These are phyloP conservation scores for Bombylius discolor DNA, from an alignment of 2,888 invertebrate species.

Conservation along the genomic window DNA sequence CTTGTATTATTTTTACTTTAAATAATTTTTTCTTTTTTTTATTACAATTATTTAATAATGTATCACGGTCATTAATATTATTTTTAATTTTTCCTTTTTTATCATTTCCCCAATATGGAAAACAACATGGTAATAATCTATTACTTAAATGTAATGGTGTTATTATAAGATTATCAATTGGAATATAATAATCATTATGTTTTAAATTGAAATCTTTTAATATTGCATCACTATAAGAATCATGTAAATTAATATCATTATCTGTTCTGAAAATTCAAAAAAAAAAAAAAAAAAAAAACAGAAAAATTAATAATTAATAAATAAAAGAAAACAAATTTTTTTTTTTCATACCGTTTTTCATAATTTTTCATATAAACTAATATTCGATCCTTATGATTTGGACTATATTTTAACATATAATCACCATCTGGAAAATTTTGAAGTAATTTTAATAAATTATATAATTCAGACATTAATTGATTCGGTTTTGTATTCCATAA, in stretches of 20 bases:
- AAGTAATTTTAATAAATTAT: conserved; percentile 1
- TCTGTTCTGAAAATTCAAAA: neutral
- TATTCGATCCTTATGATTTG: conserved; percentile 3
- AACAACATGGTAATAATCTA: conserved; percentile 6
- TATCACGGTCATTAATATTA: too few relatives aligned
- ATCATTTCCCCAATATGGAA: conserved; percentile 5
- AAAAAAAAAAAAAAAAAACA: neutral
- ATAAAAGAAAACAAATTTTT: neutral
- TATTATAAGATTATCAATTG: conserved; percentile 5
- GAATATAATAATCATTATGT: neutral
- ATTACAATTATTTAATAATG: too few relatives aligned
- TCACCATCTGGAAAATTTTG: conserved; percentile 9
- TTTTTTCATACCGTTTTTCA: neutral
- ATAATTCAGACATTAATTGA: conserved; percentile 1
- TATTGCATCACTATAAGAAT: neutral
- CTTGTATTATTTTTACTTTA: too few relatives aligned
- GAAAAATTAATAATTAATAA: neutral
- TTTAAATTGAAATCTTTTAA: neutral
- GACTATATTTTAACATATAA: conserved; percentile 8
- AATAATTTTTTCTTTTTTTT: too few relatives aligned
- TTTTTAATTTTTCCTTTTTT: too few relatives aligned
- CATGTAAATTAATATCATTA: neutral
- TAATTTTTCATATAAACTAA: conserved; percentile 4
- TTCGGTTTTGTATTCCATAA: conserved; percentile 4
- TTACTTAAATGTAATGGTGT: conserved; percentile 1